Evolutionary conservation across 2,113 vertebrate species (phyloP), one percentile per base, ranked within the genome.

Genomic region (Mobula birostris): DNA sequence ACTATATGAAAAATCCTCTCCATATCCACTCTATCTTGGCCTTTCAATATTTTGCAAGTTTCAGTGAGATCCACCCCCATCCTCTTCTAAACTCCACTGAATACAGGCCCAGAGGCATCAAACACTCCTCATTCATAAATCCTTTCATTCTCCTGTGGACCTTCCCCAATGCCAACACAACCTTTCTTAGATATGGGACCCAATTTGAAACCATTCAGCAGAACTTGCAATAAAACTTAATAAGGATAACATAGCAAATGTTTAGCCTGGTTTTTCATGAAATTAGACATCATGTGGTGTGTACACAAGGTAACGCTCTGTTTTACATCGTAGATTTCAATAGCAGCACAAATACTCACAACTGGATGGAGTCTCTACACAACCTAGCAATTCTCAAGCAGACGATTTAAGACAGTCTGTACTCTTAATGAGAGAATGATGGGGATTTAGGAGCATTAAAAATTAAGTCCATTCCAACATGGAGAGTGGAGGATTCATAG

Each of bases 351-450:
- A 48, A n/a, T 11, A 29, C 27, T 58, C 56, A 14, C 1, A 11
- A 88, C 15, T 88, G 83, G 24, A 63, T 63, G 29, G 58, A 29
- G 83, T 9, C 27, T 6, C 24, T 15, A 63, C 40, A 88, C 56
- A 87, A 58, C 58, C 21, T 27, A 61, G 61, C 56, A 61, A 14
- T 66, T 66, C 61, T 68, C 29, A 90, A 66, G n/a, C 32, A 29
- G 85, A 66, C 29, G 32, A 68, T 68, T 66, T 90, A 29, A 90
- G 29, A 90, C 14, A 17, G 61, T 66, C 85, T 90, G 17, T 68
- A 63, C 5, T 66, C 85, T 32, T 66, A 90, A 90, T 90, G 61
- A 90, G 61, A 90, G 85, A 90, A 90, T 90, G 61, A 90, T 66
- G 19, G 85, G 85, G 85, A 19, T 63, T 63, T 68, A 90, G 29